Percentiles rank a stretch among this genome's conserved stretches.
Conservation (phyloP, 2,113 vertebrate species). For the Seriola dumerili region DNA sequence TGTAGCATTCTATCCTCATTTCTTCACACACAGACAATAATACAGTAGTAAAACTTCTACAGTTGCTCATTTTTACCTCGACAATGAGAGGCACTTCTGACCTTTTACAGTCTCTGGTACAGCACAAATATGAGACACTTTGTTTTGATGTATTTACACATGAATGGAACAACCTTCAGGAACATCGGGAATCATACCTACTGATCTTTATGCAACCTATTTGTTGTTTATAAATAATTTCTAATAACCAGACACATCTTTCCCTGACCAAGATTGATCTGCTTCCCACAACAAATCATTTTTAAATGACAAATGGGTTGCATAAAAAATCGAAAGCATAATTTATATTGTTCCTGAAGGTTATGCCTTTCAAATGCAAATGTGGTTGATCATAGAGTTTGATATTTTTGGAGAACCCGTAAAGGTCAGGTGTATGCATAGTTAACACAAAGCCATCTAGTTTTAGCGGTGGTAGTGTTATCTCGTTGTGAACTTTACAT, state of each 20-base stretch:
- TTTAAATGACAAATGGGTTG: conserved; percentile 49
- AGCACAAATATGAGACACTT: conserved; percentile 40
- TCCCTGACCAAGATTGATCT: not conserved
- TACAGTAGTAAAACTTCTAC: not conserved
- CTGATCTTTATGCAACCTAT: conserved; percentile 21
- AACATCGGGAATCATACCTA: conserved; percentile 15
- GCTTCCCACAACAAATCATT: conserved; percentile 7
- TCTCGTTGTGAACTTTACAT: not conserved
- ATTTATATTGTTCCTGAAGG: conserved; percentile 47
- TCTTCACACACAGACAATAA: not conserved
- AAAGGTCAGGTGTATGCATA: conserved; percentile 40
- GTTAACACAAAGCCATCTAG: not conserved
- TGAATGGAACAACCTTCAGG: conserved; percentile 69
- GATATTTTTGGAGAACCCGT: conserved; percentile 31
- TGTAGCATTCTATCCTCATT: not conserved
- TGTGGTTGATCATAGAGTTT: conserved; percentile 13
- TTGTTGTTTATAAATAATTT: conserved; percentile 43
- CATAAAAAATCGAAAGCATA: conserved; percentile 42
- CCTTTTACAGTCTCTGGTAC: conserved; percentile 43
- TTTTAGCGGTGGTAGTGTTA: not conserved
- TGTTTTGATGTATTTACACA: conserved; percentile 71
- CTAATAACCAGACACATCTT: conserved; percentile 10
- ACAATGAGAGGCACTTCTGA: conserved; percentile 56
- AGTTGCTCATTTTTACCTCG: too few relatives aligned
- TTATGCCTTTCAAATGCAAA: conserved; percentile 65